Base-by-base conservation (phyloP, 2,113 vertebrate genomes). In the Notiomystis cincta region DNA sequence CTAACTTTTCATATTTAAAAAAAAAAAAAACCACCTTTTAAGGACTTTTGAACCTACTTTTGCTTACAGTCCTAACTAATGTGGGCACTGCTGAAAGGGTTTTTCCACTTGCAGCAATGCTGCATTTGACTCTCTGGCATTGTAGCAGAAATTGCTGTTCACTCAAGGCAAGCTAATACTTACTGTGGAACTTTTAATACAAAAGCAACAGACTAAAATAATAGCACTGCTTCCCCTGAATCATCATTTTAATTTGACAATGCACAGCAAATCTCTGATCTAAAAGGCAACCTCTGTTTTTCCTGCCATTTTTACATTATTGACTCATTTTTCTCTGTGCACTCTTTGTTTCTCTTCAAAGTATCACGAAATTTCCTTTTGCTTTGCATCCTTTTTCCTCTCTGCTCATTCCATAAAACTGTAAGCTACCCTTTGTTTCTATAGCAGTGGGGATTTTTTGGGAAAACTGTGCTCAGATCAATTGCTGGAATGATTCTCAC, bases 331-430 rank as follows among this genome's bases (percentile, higher is more conserved):
- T 97, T 88, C 71, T 95, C 87, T 87, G 88, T 93, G 47, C 50
- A n/a, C 47, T 94, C 95, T 97, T 98, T 97, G 96, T 96, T 97
- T 95, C 51, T 64, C 56, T 95, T 93, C 27, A 37, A 94, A 95
- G 75, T 58, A 91, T 60, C 83, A 96, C 96, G 93, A 95, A 97
- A 95, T 80, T 93, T 94, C 64, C 93, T 97, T 97, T 97, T 96
- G 79, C 93, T 97, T 96, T 90, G 15, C 79, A 65, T 81, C 35
- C 58, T 70, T 86, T 96, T 96, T 97, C 77, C 90, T 96, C 38
- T 87, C 92, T 93, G 77, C 89, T 90, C 82, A 70, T 96, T 93
- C 66, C 80, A 92, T 85, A 90, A 97, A 76, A 84, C 92, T 92
- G 87, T 90, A 33, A 24, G 67, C 76, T 69, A 72, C 54, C 47